Evolutionary conservation across 1,140 invertebrate species (phyloP), one percentile per base, ranked within the genome.

Genomic region (Pachyrhynchus sulphureomaculatus): DNA sequence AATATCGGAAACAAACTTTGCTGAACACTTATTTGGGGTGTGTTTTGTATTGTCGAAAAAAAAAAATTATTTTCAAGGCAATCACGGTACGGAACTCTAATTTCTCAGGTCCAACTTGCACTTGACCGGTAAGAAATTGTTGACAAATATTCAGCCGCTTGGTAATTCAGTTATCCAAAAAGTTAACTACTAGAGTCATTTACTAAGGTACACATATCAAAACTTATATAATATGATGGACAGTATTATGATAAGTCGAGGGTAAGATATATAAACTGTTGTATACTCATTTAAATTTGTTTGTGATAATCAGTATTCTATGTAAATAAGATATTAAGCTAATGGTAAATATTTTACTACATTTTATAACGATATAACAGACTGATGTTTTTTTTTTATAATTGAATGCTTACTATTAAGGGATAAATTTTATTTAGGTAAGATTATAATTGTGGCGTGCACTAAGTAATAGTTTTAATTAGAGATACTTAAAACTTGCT

Each of bases 281-380:
- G 58, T 61, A 61, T 61, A 61, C 58, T 54, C 37, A 32, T 33
- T 54, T 61, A 18, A 60, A 61, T 61, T 48, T 41, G 17, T 62
- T 62, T 55, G 52, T 56, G 49, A 48, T 62, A 66, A 59, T 55
- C 60, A 66, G 65, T 66, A 66, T 66, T 63, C 47, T 66, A 51
- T 66, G 60, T 63, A 66, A 33, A 66, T 66, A 62, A 47, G 44
- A 62, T 56, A 42, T 48, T 41, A 62, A 37, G 62, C 54, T 64
- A 64, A 58, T 51, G 48, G 57, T 65, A 64, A 57, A 65, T 65
- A 59, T 60, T 65, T 65, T 65, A 65, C 49, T 65, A 65, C 62
- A 49, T 65, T 54, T 65, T 65, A 65, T 60, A 64, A 59, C 17
- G 15, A 57, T 62, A 54, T 56, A 41, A 64, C 57, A 63, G 65